Evolutionary conservation across 2,113 vertebrate genomes (phyloP), one percentile per base, ranked within the genome.

Genomic region (Notarius quadriscutis): DNA sequence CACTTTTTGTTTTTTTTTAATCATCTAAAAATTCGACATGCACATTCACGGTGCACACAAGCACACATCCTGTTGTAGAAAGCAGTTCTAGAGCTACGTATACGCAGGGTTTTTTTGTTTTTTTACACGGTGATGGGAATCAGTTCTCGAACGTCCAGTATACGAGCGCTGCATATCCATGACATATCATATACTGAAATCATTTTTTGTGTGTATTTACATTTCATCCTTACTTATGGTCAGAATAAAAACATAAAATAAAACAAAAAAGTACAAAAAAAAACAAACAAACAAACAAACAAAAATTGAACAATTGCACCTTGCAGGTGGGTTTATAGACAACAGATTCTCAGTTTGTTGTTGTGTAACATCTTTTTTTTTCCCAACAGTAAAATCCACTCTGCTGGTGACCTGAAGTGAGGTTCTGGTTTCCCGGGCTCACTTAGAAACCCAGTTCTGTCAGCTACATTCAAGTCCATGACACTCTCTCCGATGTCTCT

Each of bases 381-480:
- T 25, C 4, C 20, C 14, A 92, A 95, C 92, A 93, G 92, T 92
- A 91, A 91, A 89, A 92, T 95, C 90, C 90, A 90, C 91, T 93
- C 94, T 95, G 95, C 95, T 96, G 95, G 95, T 95, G 95, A 94
- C 95, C 94, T 93, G 94, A 95, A 94, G 93, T 93, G 94, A 94
- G 94, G 94, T 94, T 92, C 92, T 91, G 92, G 93, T 93, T 84
- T 92, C 89, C 91, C 69, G 89, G 93, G 93, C 90, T 94, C 90
- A 84, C 91, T 89, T 94, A 93, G 92, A 92, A 91, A 93, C 91
- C 91, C 92, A 89, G 86, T 93, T 90, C 94, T 92, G 92, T 95
- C 94, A 94, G 94, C 94, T 96, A 96, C 95, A 96, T 96, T 96
- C 95, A 96, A 94, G 92, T 94, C 93, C 94, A 94, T 92, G 91